These are phyloP conservation scores for Amphiduros pacificus DNA, from an alignment of 2,888 invertebrate genomes.

Conservation along the genomic window DNA sequence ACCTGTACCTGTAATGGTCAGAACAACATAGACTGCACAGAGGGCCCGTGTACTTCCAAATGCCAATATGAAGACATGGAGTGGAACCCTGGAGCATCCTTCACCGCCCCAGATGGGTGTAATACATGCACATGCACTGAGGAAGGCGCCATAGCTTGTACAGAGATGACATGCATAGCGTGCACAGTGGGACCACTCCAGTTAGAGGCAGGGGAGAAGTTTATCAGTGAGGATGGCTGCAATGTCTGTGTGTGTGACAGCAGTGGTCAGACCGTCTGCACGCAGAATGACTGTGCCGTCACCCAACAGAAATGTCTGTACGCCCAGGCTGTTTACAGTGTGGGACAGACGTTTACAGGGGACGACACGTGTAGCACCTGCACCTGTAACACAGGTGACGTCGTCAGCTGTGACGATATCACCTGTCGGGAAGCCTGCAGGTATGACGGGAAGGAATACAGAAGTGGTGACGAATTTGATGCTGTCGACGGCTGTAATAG, in stretches of 20 bases:
- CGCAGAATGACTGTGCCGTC: no score
- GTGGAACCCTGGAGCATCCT: background rate
- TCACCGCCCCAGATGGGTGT: background rate
- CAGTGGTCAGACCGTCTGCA: no score
- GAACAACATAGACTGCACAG: background rate
- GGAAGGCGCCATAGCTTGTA: background rate
- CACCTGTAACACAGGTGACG: background rate
- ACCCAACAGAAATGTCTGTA: no score
- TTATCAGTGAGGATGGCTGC: no score
- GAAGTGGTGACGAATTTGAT: background rate
- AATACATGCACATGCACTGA: background rate
- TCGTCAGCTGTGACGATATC: background rate
- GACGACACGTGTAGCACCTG: background rate
- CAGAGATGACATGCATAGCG: background rate
- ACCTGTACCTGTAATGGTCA: background rate
- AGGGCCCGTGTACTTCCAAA: background rate
- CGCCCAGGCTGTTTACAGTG: background rate
- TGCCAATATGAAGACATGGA: background rate
- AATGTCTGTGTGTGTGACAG: no score
- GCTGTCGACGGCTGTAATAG: background rate
- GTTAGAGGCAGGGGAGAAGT: no score
- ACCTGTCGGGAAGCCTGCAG: background rate
- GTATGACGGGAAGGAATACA: background rate
- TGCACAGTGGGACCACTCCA: no score
- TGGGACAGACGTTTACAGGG: background rate